phyloP scores from a whole-genome alignment of 2,888 invertebrate species.

The Ganaspis brasiliensis region DNA sequence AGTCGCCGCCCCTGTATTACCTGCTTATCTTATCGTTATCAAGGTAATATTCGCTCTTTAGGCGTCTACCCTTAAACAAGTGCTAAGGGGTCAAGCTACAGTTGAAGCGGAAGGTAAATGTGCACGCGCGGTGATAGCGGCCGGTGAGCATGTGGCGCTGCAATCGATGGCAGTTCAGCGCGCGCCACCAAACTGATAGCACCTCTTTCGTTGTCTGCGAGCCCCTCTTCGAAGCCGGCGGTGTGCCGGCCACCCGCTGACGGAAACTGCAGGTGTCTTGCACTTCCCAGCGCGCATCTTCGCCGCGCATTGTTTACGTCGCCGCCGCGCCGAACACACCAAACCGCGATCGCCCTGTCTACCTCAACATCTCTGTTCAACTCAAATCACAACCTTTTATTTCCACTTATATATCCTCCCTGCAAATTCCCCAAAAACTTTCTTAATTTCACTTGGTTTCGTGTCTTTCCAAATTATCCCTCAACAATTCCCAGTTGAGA shows the following conservation, averaged over 20 bases:
- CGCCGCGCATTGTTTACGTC: constrained; percentile 59
- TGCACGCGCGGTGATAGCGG: constrained; percentile 50
- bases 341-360: background rate
- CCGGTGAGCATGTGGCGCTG: constrained; percentile 69
- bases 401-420: background rate
- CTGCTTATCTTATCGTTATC: no score
- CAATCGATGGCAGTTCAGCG: constrained; percentile 72
- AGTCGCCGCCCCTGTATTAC: no score
- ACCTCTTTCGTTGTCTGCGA: constrained; percentile 54
- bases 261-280: constrained; percentile 31
- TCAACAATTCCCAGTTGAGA: no score
- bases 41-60: constrained; percentile 1
- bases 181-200: constrained; percentile 70
- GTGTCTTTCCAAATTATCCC: background rate
- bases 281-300: constrained; percentile 47
- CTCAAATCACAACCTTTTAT: background rate
- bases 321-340: constrained; percentile 20
- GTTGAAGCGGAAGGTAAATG: constrained; percentile 52
- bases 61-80: background rate
- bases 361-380: background rate
- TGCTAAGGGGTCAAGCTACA: constrained; percentile 39
- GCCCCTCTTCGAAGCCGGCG: constrained; percentile 11
- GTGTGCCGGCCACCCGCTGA: constrained; percentile 43
- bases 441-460: background rate
- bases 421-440: background rate